Evolutionary conservation across 2,113 vertebrate species (phyloP).

Genomic region (Osmerus eperlanus): DNA sequence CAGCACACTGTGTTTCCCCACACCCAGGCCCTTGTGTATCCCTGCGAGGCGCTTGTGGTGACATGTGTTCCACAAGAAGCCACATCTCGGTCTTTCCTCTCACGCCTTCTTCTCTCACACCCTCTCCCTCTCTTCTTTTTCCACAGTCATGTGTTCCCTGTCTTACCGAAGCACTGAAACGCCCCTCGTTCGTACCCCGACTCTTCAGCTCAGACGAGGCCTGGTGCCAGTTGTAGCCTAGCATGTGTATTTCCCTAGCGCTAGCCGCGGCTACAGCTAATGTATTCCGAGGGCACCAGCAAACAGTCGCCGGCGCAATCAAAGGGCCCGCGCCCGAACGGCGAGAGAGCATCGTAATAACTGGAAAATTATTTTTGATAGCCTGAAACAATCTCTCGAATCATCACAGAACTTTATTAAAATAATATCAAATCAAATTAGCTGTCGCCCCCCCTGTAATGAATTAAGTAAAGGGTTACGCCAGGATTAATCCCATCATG

Average conservation of each 20-base stretch:
- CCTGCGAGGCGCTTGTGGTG: slow-evolving; percentile 78
- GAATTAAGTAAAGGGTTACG: slow-evolving; percentile 99
- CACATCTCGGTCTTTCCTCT: slow-evolving; percentile 74
- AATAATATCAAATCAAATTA: slow-evolving; percentile 99
- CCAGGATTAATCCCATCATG: slow-evolving; percentile 99
- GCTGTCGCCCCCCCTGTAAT: slow-evolving; percentile 96
- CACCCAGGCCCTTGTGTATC: slow-evolving; percentile 57
- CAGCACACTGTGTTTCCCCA: slow-evolving; percentile 48
- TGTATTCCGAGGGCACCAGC: slow-evolving; percentile 95
- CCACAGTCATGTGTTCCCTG: slow-evolving; percentile 64
- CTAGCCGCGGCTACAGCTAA: slow-evolving; percentile 89
- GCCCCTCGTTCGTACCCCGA: slow-evolving; percentile 32
- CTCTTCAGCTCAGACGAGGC: slow-evolving; percentile 79
- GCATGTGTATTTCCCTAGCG: slow-evolving; percentile 86
- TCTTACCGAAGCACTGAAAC: slow-evolving; percentile 77
- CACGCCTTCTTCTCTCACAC: slow-evolving; percentile 33
- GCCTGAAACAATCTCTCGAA: slow-evolving; percentile 99
- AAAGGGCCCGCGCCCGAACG: slow-evolving; percentile 97
- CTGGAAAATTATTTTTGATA: slow-evolving; percentile 99
- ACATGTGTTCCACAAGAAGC: slow-evolving; percentile 93
- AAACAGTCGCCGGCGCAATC: slow-evolving; percentile 92
- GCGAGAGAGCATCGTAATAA: slow-evolving; percentile 83
- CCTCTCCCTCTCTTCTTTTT: slow-evolving; percentile 65
- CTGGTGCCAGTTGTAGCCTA: slow-evolving; percentile 63
- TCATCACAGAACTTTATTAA: slow-evolving; percentile 99